These are phyloP conservation scores for Neomicropteryx cornuta DNA, from an alignment of 1,140 invertebrate genomes.

Conservation along the genomic window DNA sequence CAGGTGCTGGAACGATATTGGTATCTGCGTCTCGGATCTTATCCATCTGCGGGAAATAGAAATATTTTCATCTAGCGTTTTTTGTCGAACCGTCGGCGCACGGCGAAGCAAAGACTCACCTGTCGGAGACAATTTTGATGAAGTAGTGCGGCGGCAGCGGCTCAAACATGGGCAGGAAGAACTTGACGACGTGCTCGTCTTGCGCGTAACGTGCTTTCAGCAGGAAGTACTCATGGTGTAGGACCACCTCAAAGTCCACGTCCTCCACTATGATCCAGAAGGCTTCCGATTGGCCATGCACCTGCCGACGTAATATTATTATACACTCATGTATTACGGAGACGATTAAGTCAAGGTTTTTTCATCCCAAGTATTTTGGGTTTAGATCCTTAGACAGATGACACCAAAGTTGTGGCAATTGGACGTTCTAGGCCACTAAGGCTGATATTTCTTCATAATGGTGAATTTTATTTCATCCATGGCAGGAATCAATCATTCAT, in stretches of 20 bases:
- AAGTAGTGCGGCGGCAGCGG: constrained; percentile 98
- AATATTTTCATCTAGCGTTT: constrained; percentile 20
- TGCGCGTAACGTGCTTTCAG: constrained; percentile 89
- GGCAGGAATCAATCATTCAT: background rate
- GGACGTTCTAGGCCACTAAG: too few species aligned
- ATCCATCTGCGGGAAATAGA: constrained; percentile 58
- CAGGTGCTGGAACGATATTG: constrained; percentile 95
- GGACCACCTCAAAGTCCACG: constrained; percentile 89
- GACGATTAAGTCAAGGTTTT: too few species aligned
- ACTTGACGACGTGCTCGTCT: constrained; percentile 95
- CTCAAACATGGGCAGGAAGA: constrained; percentile 98
- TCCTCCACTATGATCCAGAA: constrained; percentile 99
- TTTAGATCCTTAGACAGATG: too few species aligned
- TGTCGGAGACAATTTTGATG: constrained; percentile 66
- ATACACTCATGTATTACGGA: too few species aligned
- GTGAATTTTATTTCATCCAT: too few species aligned
- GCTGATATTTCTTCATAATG: too few species aligned
- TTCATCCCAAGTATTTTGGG: too few species aligned
- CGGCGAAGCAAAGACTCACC: constrained; percentile 17
- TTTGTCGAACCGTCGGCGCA: background rate
- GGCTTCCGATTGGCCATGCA: constrained; percentile 90
- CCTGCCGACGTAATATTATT: too few species aligned
- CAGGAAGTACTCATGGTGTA: constrained; percentile 97
- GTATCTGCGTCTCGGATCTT: constrained; percentile 89
- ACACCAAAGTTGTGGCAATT: too few species aligned